These are phyloP conservation scores for Ophioninae sp. DNA, from an alignment of 2,888 invertebrate species.

Conservation along the genomic window DNA sequence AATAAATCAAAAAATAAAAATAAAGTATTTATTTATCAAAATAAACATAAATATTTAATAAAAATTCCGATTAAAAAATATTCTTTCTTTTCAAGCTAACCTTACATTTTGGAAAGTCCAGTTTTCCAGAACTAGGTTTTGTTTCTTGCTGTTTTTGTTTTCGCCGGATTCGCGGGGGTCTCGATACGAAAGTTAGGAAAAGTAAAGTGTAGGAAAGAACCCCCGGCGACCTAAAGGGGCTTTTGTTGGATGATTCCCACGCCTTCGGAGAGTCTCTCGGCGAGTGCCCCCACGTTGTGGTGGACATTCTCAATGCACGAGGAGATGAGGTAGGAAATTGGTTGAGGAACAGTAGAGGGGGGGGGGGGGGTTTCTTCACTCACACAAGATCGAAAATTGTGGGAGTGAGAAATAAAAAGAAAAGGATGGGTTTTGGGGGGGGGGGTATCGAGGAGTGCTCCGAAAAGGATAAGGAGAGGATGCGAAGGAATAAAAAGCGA, in stretches of 20 bases:
- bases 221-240: slow-evolving; percentile 56
- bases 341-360: slow-evolving; percentile 26
- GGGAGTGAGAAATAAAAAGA: slow-evolving; percentile 31
- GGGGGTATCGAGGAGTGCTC: slow-evolving; percentile 24
- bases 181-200: not conserved
- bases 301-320: slow-evolving; percentile 15
- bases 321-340: slow-evolving; percentile 17
- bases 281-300: slow-evolving; percentile 2
- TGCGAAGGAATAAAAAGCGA: slow-evolving; percentile 38
- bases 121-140: slow-evolving; percentile 20
- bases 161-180: not conserved
- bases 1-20: no score
- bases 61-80: no score
- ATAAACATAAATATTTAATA: no score
- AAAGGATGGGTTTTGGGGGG: slow-evolving; percentile 23
- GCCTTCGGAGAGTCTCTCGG: slow-evolving; percentile 57
- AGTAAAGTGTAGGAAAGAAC: slow-evolving; percentile 35
- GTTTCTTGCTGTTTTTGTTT: no score
- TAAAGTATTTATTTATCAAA: no score
- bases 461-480: slow-evolving; percentile 45
- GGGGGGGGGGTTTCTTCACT: not conserved
- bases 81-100: no score
- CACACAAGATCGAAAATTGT: slow-evolving; percentile 17
- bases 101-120: slow-evolving; percentile 30
- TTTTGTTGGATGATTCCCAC: slow-evolving; percentile 61